phyloP scores from a whole-genome alignment of 1,140 invertebrate species.

The Lysiphlebus fabarum region DNA sequence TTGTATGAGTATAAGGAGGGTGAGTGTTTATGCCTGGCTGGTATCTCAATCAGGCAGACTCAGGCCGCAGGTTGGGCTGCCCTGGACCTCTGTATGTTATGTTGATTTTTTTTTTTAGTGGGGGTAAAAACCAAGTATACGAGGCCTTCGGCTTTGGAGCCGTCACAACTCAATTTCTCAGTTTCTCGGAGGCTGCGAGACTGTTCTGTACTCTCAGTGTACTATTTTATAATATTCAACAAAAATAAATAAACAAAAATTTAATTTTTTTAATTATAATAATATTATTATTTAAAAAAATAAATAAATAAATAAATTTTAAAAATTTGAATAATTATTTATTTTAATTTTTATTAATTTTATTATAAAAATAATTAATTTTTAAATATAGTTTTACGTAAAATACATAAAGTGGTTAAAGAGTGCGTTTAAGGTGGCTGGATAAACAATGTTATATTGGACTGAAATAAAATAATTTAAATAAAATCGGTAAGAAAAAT shows the following conservation, averaged over 20 bases:
- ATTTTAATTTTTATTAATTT: no score
- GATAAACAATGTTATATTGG: no score
- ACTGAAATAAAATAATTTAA: no score
- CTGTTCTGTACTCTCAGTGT: conserved; percentile 9
- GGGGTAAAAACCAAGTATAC: conserved; percentile 24
- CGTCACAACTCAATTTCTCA: conserved; percentile 53
- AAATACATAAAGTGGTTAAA: no score
- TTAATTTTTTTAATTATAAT: no score
- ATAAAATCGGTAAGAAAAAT: no score
- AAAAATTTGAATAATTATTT: not conserved
- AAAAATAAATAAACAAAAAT: not conserved
- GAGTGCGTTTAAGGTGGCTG: no score
- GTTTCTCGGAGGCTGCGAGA: conserved; percentile 43
- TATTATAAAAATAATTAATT: no score
- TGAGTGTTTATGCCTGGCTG: conserved; percentile 42
- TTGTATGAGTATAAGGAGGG: conserved; percentile 20
- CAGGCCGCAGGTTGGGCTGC: conserved; percentile 39
- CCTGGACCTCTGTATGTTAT: conserved; percentile 33
- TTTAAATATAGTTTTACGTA: no score
- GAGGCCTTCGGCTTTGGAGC: conserved; percentile 42
- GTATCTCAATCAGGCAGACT: conserved; percentile 51
- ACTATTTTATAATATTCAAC: not conserved
- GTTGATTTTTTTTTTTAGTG: conserved; percentile 31
- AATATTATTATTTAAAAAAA: not conserved
- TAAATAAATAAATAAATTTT: not conserved